phyloP scores from a whole-genome alignment of 2,797 vertebrate species.

The Urophycis tenuis region DNA sequence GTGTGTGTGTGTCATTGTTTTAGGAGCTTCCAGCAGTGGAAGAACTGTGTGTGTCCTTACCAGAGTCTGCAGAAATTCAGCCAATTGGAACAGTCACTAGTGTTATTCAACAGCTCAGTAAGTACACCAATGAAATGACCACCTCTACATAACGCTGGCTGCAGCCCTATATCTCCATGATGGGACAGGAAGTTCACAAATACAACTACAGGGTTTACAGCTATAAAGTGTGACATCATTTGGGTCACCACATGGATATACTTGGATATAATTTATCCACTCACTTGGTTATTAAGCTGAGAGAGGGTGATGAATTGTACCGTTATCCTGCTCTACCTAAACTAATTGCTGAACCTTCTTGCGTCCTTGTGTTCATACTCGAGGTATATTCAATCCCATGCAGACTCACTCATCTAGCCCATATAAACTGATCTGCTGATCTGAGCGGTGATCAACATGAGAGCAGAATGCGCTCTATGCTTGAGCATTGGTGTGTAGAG shows the following conservation, averaged over 20 bases:
- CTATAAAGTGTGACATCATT: too few relatives aligned
- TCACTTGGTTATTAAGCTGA: background rate
- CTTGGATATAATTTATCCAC: too few relatives aligned
- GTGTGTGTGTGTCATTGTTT: background rate
- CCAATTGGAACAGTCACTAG: constrained; percentile 81
- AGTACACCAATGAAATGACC: constrained; percentile 24
- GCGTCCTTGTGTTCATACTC: too few relatives aligned
- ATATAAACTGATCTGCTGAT: too few relatives aligned
- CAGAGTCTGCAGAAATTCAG: constrained; percentile 76
- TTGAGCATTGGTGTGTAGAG: too few relatives aligned
- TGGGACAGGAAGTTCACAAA: background rate
- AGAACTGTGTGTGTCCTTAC: constrained; percentile 74
- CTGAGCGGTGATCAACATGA: too few relatives aligned
- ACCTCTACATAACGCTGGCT: background rate
- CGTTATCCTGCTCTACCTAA: background rate
- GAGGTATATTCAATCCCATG: too few relatives aligned
- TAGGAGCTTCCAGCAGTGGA: constrained; percentile 83
- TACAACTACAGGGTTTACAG: too few relatives aligned
- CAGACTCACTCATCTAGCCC: too few relatives aligned
- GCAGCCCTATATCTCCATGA: background rate
- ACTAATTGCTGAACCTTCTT: too few relatives aligned
- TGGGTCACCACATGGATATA: too few relatives aligned
- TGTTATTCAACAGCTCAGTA: constrained; percentile 84
- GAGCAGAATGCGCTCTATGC: too few relatives aligned
- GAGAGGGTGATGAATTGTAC: background rate